phyloP scores from a whole-genome alignment of 1,140 invertebrate genomes.

The Leptonema lineaticorne region DNA sequence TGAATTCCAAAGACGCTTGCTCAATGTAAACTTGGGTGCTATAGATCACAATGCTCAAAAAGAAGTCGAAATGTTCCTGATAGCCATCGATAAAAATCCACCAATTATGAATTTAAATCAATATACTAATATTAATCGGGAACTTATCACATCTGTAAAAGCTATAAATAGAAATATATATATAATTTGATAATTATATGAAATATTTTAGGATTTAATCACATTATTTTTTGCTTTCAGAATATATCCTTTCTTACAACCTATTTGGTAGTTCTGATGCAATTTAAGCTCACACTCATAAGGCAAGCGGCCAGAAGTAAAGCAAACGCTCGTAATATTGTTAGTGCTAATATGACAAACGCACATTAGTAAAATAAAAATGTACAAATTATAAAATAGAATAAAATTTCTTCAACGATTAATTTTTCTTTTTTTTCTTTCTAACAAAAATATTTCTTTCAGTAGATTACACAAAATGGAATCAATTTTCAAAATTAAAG shows the following conservation, averaged over 20 bases:
- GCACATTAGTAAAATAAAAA: background rate
- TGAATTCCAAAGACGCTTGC: constrained; percentile 63
- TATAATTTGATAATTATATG: background rate
- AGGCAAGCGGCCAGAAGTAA: constrained; percentile 48
- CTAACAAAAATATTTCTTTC: no score
- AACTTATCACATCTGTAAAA: constrained; percentile 64
- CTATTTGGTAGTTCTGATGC: constrained; percentile 67
- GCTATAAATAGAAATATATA: background rate
- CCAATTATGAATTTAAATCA: constrained; percentile 70
- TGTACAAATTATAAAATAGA: background rate
- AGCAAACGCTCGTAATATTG: background rate
- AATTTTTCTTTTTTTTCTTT: no score
- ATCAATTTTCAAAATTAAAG: no score
- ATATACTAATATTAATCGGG: constrained; percentile 67
- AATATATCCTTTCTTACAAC: constrained; percentile 67
- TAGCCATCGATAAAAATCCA: constrained; percentile 69
- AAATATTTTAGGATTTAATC: background rate
- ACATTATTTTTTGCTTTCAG: constrained; percentile 52
- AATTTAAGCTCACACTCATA: constrained; percentile 61
- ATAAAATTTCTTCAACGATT: background rate
- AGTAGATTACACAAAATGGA: no score
- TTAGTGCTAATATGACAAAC: background rate
- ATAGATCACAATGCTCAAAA: constrained; percentile 63
- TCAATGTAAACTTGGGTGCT: constrained; percentile 64
- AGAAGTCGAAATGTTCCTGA: constrained; percentile 70